Evolutionary conservation across 2,797 vertebrate species (phyloP).

Genomic region (Aeoliscus strigatus): DNA sequence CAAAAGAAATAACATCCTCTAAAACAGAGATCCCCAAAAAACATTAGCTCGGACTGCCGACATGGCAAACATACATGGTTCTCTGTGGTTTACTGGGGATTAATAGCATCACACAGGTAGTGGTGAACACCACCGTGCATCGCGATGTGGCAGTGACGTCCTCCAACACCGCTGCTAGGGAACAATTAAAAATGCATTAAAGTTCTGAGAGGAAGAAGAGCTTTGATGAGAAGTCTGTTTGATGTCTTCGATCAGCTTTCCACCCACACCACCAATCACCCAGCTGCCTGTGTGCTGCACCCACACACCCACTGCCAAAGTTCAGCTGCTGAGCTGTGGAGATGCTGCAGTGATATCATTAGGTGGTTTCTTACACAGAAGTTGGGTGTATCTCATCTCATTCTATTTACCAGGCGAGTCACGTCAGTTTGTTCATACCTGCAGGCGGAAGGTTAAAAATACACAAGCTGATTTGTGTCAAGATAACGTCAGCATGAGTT

Average conservation of each 20-base stretch:
- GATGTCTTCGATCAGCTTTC: slow-evolving; percentile 53
- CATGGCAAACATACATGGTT: too few species aligned
- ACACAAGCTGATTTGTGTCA: background rate
- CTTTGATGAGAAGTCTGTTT: slow-evolving; percentile 64
- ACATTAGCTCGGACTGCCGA: background rate
- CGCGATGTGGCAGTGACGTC: slow-evolving; percentile 4
- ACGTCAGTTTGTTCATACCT: background rate
- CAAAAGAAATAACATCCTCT: too few species aligned
- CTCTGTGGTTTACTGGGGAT: background rate
- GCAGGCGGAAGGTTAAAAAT: background rate
- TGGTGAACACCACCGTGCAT: slow-evolving; percentile 11
- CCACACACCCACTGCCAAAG: slow-evolving; percentile 52
- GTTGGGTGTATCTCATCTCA: background rate
- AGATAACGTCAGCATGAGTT: background rate
- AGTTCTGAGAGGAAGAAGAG: slow-evolving; percentile 28
- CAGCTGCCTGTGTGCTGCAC: slow-evolving; percentile 36
- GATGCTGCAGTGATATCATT: slow-evolving; percentile 46
- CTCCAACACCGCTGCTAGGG: slow-evolving; percentile 15
- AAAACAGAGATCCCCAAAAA: too few species aligned
- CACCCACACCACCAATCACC: slow-evolving; percentile 53
- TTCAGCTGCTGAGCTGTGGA: slow-evolving; percentile 40
- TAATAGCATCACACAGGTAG: slow-evolving; percentile 21
- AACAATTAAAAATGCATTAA: slow-evolving; percentile 43
- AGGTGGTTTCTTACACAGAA: slow-evolving; percentile 18
- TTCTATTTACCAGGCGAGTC: background rate